Evolutionary conservation across 1,140 invertebrate species (phyloP).

Genomic region (Trichonephila clavipes): DNA sequence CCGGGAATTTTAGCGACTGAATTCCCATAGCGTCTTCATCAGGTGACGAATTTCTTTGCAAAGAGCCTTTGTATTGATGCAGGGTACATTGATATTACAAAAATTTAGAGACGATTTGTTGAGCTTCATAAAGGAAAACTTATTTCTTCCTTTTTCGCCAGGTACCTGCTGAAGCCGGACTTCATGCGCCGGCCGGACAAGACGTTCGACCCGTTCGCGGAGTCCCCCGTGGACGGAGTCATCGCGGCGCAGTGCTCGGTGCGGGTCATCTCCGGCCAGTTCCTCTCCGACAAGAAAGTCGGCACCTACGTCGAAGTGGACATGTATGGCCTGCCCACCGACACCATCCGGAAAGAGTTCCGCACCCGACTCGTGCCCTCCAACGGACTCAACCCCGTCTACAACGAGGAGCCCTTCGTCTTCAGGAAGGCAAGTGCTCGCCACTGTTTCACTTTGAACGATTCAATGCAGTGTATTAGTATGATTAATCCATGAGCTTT

Average conservation of each 20-base stretch:
- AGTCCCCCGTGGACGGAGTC: conserved; percentile 99
- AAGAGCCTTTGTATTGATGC: too few species aligned
- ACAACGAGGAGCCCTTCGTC: conserved; percentile 98
- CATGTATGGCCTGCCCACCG: conserved; percentile 99
- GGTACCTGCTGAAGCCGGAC: conserved; percentile 98
- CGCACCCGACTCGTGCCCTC: conserved; percentile 96
- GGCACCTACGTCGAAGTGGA: conserved; percentile 99
- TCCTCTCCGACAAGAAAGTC: conserved; percentile 98
- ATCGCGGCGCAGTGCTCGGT: conserved; percentile 99
- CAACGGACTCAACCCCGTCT: conserved; percentile 98
- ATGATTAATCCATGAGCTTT: too few species aligned
- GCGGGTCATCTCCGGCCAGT: conserved; percentile 99
- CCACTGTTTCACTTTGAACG: too few species aligned
- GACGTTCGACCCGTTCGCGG: conserved; percentile 99
- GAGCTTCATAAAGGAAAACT: too few species aligned
- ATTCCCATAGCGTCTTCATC: too few species aligned
- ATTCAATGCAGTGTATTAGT: not conserved
- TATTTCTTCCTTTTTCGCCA: conserved; percentile 82
- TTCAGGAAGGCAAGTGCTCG: conserved; percentile 91
- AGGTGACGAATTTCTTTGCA: too few species aligned
- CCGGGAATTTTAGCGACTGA: too few species aligned
- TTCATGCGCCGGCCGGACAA: conserved; percentile 98
- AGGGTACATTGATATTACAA: too few species aligned
- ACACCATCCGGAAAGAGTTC: conserved; percentile 99
- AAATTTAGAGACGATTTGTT: too few species aligned